Percentiles rank a stretch among this genome's conserved stretches.
These are phyloP conservation scores for Tortricodes alternella DNA, from an alignment of 2,888 invertebrate species.

Conservation along the genomic window DNA sequence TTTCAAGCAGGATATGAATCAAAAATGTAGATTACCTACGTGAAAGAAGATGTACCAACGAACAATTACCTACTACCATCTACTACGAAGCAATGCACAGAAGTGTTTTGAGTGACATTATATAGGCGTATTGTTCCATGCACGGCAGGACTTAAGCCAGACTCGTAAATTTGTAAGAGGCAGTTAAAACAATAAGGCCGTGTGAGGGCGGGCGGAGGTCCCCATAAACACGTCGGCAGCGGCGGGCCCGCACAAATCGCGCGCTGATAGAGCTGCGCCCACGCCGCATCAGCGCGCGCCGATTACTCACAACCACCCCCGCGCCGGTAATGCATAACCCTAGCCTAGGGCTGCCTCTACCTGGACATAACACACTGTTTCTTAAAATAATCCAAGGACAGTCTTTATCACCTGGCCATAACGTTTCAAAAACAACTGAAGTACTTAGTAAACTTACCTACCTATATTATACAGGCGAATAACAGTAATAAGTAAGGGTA, in stretches of 20 bases:
- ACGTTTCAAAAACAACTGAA: neutral
- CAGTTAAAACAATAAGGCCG: constrained; percentile 76
- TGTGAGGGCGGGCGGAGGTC: constrained; percentile 69
- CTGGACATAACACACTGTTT: neutral
- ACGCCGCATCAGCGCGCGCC: constrained; percentile 49
- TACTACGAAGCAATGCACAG: neutral
- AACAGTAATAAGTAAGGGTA: no score
- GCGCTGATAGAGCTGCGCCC: constrained; percentile 62
- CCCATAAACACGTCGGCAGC: constrained; percentile 74
- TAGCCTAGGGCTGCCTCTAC: constrained; percentile 12
- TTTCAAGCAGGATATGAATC: no score
- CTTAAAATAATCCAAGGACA: neutral
- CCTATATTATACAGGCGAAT: no score
- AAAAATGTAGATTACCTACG: no score
- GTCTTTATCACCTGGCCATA: neutral
- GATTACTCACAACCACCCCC: constrained; percentile 12
- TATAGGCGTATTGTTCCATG: constrained; percentile 36
- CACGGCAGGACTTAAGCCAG: constrained; percentile 52
- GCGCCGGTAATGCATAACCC: constrained; percentile 46
- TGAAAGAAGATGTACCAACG: no score
- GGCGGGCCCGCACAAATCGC: constrained; percentile 67
- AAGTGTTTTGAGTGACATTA: constrained; percentile 28
- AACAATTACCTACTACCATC: no score
- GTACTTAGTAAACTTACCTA: no score
- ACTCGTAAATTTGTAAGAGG: constrained; percentile 66